Base-by-base conservation (phyloP, 92 coral and sea anemone species). In the Porites lobata region DNA sequence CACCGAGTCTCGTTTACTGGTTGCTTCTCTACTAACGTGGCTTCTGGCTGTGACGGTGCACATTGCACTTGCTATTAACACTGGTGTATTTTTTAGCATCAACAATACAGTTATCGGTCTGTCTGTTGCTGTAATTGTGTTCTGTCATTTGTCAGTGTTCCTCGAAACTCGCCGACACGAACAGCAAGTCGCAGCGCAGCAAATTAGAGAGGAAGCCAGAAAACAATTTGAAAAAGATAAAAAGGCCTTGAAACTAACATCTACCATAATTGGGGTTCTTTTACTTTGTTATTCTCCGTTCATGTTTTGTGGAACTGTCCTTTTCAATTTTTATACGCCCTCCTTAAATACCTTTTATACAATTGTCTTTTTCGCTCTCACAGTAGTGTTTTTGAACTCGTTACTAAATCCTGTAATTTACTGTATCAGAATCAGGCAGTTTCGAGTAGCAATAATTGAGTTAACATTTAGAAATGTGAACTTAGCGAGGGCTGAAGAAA, bases 141-240 rank as follows among this genome's bases (percentile, higher is more conserved):
- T 0, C 61, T 56, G 61, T 14, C 79, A 75, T 19, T 18, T n/a
- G 13, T 51, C 47, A 9, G 79, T 75, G 63, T 20, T 51, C 64
- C 65, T 38, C 15, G 79, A 11, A 15, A 61, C 56, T 20, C 63
- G 79, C 17, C 24, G 79, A 52, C 79, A 75, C 17, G 63, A 75
- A 75, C 50, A 50, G 62, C 19, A 14, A 72, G 56, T 72, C 32
- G 50, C 78, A 74, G 53, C 78, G 12, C 78, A 51, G 32, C 62
- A 74, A 74, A 58, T 74, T 52, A 73, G 38, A 51, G 77, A 73
- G 51, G 77, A 73, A 59, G 59, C 58, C 9, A 73, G 56, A 58
- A 53, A 73, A 54, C 50, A 38, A 73, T 19, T 73, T 73, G 58
- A 47, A 13, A 73, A 38, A 73, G 29, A 73, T 24, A 15, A 50